Evolutionary conservation across 2,113 vertebrate species (phyloP).

Genomic region (Cacatua alba): DNA sequence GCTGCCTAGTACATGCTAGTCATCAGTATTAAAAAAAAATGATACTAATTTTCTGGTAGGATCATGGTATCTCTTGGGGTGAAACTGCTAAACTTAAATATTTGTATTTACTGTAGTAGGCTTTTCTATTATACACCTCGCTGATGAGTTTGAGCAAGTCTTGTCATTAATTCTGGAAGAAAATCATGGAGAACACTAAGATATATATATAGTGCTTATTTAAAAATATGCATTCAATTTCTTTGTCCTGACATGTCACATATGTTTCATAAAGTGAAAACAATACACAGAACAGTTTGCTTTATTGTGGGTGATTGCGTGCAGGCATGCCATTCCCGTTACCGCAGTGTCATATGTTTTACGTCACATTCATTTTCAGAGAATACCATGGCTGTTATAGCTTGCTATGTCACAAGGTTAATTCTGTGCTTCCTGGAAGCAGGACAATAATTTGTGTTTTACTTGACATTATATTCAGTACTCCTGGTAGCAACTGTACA

Average conservation of each 20-base stretch:
- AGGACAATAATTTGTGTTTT: neutral
- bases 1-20: neutral
- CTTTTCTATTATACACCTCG: neutral
- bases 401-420: neutral
- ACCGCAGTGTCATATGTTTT: neutral
- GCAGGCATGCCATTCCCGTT: neutral
- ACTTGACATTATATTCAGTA: neutral
- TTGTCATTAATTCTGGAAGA: neutral
- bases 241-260: neutral
- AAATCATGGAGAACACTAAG: neutral
- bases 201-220: neutral
- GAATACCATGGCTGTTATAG: neutral
- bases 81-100: neutral
- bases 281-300: neutral
- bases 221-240: slow-evolving; percentile 15
- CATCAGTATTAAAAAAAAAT: neutral
- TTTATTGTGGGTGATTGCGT: neutral
- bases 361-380: neutral
- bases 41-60: neutral
- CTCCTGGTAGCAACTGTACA: neutral
- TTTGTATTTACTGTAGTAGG: neutral
- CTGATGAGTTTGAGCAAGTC: neutral
- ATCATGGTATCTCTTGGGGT: neutral
- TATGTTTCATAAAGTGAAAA: slow-evolving; percentile 26
- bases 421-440: slow-evolving; percentile 7